Conservation (phyloP, 2,797 vertebrate genomes). For the Sardinella longiceps region DNA sequence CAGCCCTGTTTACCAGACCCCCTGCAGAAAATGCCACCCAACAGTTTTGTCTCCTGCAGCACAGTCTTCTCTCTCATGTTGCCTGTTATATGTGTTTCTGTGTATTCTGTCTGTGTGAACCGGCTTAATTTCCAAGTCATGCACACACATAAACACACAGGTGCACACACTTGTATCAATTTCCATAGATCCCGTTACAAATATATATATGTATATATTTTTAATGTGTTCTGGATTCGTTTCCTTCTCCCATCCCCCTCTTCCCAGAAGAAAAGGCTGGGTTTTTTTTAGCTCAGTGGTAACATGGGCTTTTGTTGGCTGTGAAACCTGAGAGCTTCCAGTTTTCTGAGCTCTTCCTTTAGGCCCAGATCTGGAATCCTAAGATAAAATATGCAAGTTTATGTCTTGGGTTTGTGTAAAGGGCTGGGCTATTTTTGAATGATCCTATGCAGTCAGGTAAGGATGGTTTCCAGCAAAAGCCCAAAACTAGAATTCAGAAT, state of each 20-base stretch:
- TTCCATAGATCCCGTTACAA: constrained; percentile 66
- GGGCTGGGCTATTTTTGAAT: constrained; percentile 24
- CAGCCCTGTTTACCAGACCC: constrained; percentile 98
- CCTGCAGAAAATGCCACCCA: constrained; percentile 98
- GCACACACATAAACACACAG: not conserved
- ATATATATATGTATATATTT: constrained; percentile 76
- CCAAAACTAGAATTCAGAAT: constrained; percentile 49
- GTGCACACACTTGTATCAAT: constrained; percentile 3
- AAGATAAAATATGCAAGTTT: not conserved
- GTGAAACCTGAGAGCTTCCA: constrained; percentile 32
- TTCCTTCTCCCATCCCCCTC: not conserved
- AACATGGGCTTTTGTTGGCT: constrained; percentile 83
- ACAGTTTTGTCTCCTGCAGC: constrained; percentile 97
- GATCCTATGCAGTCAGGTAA: constrained; percentile 54
- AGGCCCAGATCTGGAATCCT: not conserved
- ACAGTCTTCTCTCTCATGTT: constrained; percentile 96
- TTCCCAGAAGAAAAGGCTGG: not conserved
- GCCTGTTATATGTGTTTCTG: constrained; percentile 88
- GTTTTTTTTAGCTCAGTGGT: not conserved
- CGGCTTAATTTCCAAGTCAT: constrained; percentile 6
- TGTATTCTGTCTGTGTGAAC: constrained; percentile 35
- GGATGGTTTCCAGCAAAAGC: constrained; percentile 80
- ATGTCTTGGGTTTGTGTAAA: not conserved
- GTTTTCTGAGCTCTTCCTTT: constrained; percentile 30
- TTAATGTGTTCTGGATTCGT: not conserved